Base-by-base conservation (phyloP, 92 coral and sea anemone genomes). In the Zoanthus sociatus region DNA sequence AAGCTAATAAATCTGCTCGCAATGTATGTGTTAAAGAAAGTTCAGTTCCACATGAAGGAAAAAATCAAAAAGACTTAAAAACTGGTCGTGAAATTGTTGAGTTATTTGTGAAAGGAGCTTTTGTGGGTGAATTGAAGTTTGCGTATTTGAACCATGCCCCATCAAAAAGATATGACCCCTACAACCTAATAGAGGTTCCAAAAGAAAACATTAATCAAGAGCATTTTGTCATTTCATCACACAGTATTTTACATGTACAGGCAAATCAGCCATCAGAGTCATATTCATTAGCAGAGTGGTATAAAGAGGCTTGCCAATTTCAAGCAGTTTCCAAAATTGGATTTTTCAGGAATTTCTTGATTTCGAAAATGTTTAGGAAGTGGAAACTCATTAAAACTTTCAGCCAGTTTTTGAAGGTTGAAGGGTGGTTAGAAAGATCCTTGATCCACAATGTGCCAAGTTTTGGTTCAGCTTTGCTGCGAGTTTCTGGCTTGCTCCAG, bases 391-490 rank as follows among this genome's bases (percentile, higher is more conserved):
- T 95, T 30, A 95, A 97, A 88, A 94, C 84, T 88, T 89, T 90
- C 30, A 93, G 92, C 56, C 94, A 90, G 70, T 97, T 95, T 79
- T 83, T 90, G 55, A 93, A 90, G 73, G 82, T 93, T 9, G 94
- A 94, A 78, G 89, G 92, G 30, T 92, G 92, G 55, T 55, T 97
- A 56, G 94, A 93, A 84, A 82, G 87, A 44, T 88, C 95, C 32
- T 83, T 97, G 50, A 87, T 97, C 48, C 83, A 91, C 71, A 93
- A 94, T 91, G 95, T 92, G 16, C 99, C 98, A 76, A 95, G 96
- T 81, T 97, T 95, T 93, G 98, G 99, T 46, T 97, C 99, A 7
- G 99, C 99, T 21, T 85, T 97, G 89, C 83, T 97, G 68, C 90
- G 99, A 26, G 86, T 97, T 46, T 95, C 95, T 42, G 78, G 92